phyloP scores from a whole-genome alignment of 2,797 vertebrate species.

The Rhinogobio ventralis region DNA sequence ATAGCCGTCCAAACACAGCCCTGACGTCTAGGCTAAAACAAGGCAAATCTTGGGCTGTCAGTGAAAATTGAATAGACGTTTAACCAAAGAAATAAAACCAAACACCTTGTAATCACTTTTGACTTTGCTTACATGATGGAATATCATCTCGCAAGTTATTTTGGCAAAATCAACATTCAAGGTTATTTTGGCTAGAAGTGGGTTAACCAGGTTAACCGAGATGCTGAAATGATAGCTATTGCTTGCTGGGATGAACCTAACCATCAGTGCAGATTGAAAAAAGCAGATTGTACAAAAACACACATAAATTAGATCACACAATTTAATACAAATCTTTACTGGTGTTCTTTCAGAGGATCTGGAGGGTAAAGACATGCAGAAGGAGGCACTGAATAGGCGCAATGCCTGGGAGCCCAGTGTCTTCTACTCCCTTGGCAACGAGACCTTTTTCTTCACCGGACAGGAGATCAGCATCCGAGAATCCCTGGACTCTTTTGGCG shows the following conservation, averaged over 20 bases:
- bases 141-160: too few species aligned
- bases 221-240: too few species aligned
- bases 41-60: too few species aligned
- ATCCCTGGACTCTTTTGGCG: constrained; percentile 87
- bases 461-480: constrained; percentile 87
- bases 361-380: constrained; percentile 56
- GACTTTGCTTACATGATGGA: too few species aligned
- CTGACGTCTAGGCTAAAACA: too few species aligned
- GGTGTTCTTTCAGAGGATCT: constrained; percentile 27
- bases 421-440: constrained; percentile 80
- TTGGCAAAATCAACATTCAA: too few species aligned
- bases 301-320: neutral
- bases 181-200: too few species aligned
- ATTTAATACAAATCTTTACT: neutral
- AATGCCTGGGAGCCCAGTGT: constrained; percentile 79
- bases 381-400: constrained; percentile 63
- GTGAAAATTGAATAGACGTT: too few species aligned
- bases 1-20: too few species aligned
- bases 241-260: neutral
- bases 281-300: neutral
- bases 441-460: constrained; percentile 83
- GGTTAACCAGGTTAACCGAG: too few species aligned
- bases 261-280: neutral
- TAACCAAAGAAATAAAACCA: too few species aligned
- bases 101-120: too few species aligned